phyloP scores from a whole-genome alignment of 2,888 invertebrate genomes.

The Polymixis flavicincta region DNA sequence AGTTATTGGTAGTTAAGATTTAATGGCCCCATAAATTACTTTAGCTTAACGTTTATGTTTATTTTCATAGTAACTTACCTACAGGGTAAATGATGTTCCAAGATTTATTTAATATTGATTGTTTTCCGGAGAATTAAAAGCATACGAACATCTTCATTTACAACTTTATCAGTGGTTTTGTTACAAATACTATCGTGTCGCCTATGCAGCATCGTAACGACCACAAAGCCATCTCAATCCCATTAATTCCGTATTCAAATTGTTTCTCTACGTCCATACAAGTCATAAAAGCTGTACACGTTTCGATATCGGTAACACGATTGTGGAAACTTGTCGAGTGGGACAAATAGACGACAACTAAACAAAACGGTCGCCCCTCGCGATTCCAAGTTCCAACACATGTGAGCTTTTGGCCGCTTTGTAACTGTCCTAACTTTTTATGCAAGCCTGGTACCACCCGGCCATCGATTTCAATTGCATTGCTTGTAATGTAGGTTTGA shows the following conservation, averaged over 20 bases:
- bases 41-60: conserved; percentile 49
- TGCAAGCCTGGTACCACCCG: conserved; percentile 56
- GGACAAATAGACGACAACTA: conserved; percentile 67
- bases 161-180: conserved; percentile 11
- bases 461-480: conserved; percentile 57
- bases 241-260: conserved; percentile 25
- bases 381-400: conserved; percentile 61
- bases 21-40: conserved; percentile 55
- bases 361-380: conserved; percentile 57
- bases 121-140: conserved; percentile 8
- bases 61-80: conserved; percentile 47
- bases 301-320: conserved; percentile 53
- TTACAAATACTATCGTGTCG: background rate
- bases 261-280: conserved; percentile 25
- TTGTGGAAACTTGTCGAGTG: conserved; percentile 46
- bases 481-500: conserved; percentile 35
- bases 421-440: conserved; percentile 71
- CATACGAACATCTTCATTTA: background rate
- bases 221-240: conserved; percentile 4
- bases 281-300: conserved; percentile 40
- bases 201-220: background rate
- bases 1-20: conserved; percentile 55
- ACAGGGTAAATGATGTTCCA: conserved; percentile 39
- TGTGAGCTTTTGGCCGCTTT: conserved; percentile 67
- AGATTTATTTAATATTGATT: conserved; percentile 38